These are phyloP conservation scores for Drosophila subpulchrella DNA, from an alignment of 1,140 invertebrate genomes.

Conservation along the genomic window DNA sequence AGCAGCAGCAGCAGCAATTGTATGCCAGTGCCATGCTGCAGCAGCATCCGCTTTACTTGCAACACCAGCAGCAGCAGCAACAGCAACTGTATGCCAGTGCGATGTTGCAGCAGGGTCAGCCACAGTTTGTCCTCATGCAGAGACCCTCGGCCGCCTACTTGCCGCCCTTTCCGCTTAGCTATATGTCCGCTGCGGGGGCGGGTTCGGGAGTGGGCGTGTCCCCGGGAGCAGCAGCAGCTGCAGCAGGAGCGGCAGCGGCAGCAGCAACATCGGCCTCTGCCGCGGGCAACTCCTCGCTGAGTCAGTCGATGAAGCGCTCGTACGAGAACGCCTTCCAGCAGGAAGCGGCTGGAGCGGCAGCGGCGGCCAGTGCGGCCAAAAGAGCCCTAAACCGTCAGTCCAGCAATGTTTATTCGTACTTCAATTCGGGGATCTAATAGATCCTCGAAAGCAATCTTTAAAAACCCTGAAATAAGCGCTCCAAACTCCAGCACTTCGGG, in stretches of 20 bases:
- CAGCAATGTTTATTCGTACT: constrained; percentile 69
- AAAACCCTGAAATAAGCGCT: not conserved
- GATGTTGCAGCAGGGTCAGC: constrained; percentile 61
- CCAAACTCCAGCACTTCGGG: constrained; percentile 51
- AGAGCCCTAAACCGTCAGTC: constrained; percentile 68
- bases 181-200: constrained; percentile 55
- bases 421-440: constrained; percentile 68
- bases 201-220: constrained; percentile 58
- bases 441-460: not conserved
- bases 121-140: constrained; percentile 81
- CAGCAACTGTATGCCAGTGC: constrained; percentile 44
- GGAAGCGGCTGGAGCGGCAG: constrained; percentile 63
- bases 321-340: constrained; percentile 84
- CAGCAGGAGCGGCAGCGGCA: constrained; percentile 16
- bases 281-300: constrained; percentile 19
- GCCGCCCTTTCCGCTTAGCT: constrained; percentile 76
- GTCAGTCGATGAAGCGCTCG: constrained; percentile 76
- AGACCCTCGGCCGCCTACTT: constrained; percentile 62
- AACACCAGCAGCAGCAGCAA: constrained; percentile 57
- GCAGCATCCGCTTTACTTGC: constrained; percentile 65
- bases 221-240: constrained; percentile 11
- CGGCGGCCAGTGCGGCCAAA: constrained; percentile 74
- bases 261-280: constrained; percentile 18
- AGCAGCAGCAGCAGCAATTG: constrained; percentile 67
- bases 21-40: constrained; percentile 75